A percentile compares a stretch with the other conserved stretches of the same genome.
phyloP scores from a whole-genome alignment of 1,140 invertebrate genomes.

The Aporrectodea caliginosa region DNA sequence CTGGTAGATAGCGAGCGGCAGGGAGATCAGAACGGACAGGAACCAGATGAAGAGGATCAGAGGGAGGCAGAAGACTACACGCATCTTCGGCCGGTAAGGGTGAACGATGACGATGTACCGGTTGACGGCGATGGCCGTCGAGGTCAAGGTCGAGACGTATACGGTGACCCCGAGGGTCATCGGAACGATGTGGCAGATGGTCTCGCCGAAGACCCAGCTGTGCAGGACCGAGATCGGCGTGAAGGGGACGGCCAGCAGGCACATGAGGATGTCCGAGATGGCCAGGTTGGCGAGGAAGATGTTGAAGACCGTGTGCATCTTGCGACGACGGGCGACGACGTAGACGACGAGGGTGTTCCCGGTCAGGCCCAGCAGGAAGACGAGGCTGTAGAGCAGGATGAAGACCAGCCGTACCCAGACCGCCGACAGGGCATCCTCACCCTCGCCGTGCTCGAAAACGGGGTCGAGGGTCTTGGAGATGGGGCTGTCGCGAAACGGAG shows the following conservation, averaged over 20 bases:
- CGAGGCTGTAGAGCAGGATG: conserved; percentile 75
- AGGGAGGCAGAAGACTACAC: conserved; percentile 64
- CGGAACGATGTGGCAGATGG: conserved; percentile 86
- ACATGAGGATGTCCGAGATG: conserved; percentile 87
- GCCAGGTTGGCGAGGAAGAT: conserved; percentile 95
- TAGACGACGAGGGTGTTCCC: conserved; percentile 84
- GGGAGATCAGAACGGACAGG: conserved; percentile 76
- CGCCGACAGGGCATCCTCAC: too few relatives aligned
- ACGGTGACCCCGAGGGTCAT: conserved; percentile 74
- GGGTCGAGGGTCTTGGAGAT: too few relatives aligned
- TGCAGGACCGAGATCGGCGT: conserved; percentile 75
- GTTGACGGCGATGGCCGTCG: conserved; percentile 94
- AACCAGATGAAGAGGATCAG: conserved; percentile 88
- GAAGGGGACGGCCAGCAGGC: conserved; percentile 78
- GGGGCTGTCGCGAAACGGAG: too few relatives aligned
- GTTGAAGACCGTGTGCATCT: conserved; percentile 98
- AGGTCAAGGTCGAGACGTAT: conserved; percentile 91
- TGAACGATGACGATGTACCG: conserved; percentile 92
- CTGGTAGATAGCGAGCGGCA: conserved; percentile 90
- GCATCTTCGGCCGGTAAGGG: conserved; percentile 79
- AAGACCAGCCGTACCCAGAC: conserved; percentile 60
- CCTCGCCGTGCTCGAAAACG: too few relatives aligned
- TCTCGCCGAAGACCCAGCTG: conserved; percentile 80
- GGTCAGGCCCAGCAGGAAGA: conserved; percentile 82
- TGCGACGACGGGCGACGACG: conserved; percentile 81